Evolutionary conservation across 2,888 invertebrate genomes (phyloP).

Genomic region (Carpatolechia fugitivella): DNA sequence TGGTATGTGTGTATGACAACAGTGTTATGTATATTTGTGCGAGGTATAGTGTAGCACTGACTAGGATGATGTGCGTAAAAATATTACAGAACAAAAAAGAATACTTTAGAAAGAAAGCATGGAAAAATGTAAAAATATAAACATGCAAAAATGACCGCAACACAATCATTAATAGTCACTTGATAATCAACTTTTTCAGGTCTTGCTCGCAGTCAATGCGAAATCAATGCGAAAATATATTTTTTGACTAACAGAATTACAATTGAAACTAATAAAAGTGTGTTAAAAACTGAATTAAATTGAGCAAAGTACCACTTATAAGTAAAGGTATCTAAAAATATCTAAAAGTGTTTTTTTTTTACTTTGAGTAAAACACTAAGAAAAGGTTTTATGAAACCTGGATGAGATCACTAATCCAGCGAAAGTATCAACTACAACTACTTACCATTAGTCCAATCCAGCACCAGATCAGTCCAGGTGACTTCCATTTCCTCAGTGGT

Average conservation of each 20-base stretch:
- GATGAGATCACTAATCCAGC: too few relatives aligned
- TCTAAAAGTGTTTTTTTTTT: too few relatives aligned
- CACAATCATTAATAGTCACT: background rate
- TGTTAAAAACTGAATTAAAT: too few relatives aligned
- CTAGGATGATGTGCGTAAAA: background rate
- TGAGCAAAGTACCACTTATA: too few relatives aligned
- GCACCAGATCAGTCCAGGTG: slow-evolving; percentile 94
- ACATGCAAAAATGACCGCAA: background rate
- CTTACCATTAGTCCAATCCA: slow-evolving; percentile 96
- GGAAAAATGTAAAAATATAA: too few relatives aligned
- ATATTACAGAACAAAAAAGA: background rate
- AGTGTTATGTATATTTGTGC: background rate
- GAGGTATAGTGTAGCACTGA: background rate
- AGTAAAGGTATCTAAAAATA: too few relatives aligned
- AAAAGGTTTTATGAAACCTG: too few relatives aligned
- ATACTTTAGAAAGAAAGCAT: background rate
- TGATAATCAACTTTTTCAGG: background rate
- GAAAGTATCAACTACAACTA: too few relatives aligned
- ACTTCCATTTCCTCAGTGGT: slow-evolving; percentile 99
- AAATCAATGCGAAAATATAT: too few relatives aligned
- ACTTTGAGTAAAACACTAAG: too few relatives aligned
- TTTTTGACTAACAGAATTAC: too few relatives aligned
- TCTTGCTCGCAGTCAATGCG: slow-evolving; percentile 6
- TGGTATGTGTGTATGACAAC: background rate
- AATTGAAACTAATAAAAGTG: too few relatives aligned